Evolutionary conservation across 2,888 invertebrate species (phyloP), one percentile per base, ranked within the genome.

Genomic region (Thecophora atra): DNA sequence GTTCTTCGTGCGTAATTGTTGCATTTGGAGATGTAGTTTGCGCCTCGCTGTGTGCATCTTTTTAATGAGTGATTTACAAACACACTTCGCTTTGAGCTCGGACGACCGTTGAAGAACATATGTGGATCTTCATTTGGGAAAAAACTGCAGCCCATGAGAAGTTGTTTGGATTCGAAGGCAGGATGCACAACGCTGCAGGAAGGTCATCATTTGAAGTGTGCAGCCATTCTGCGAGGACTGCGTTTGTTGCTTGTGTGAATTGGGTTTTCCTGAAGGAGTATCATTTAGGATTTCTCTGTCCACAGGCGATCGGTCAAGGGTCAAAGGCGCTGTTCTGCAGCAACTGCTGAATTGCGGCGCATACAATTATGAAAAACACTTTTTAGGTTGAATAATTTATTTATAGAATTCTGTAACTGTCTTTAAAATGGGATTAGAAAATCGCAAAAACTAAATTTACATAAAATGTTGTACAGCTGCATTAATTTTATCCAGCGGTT

Each of bases 71-170:
- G 47, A 47, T 47, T 47, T 47, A 47, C 47, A 47, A 8, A 47
- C 47, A 5, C 13, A n/a, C 47, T n/a, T 65, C 5, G 1, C 28
- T 26, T 15, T 56, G 68, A 56, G 44, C 24, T 42, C 47, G 47
- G 28, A 37, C 52, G 26, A 24, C 7, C 63, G 63, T 52, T 52
- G 51, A 21, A 37, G 52, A 70, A 70, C 70, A 70, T 70, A 51
- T 70, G 70, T 70, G 70, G 63, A 63, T 63, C 52, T 52, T 11
- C 37, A 62, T 70, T 44, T 63, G 47, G 62, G 70, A 63, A 70
- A 67, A 70, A 70, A 44, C 62, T 37, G 26, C 37, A 21, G 58
- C 24, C 58, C 58, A 26, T 24, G 42, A 42, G 24, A 37, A 44
- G 56, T 4, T 19, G 19, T 62, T 8, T 37, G n/a, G n/a, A n/a